phyloP scores from a whole-genome alignment of 1,140 invertebrate genomes.

The Drosophila kohkoa region DNA sequence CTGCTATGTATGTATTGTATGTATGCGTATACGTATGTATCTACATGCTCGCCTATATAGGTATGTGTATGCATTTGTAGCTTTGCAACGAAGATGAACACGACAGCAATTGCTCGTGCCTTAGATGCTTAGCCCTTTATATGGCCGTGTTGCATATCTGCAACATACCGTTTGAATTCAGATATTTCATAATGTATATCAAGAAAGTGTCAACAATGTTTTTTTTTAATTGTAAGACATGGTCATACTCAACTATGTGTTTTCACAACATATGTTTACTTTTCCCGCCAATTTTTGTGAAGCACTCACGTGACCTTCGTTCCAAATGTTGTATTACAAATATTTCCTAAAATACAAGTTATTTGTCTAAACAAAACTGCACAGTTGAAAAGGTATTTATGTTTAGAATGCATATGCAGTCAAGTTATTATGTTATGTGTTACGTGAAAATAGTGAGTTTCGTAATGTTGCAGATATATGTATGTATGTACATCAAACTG shows the following conservation, averaged over 20 bases:
- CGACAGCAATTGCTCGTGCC: too few relatives aligned
- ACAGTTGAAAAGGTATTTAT: not conserved
- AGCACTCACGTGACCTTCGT: not conserved
- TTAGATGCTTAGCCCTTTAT: not conserved
- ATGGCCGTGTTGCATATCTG: not conserved
- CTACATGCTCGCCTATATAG: too few relatives aligned
- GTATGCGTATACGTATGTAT: too few relatives aligned
- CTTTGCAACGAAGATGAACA: too few relatives aligned
- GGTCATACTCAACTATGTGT: conserved; percentile 4
- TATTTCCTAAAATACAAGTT: conserved; percentile 1
- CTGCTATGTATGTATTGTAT: too few relatives aligned
- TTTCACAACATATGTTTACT: conserved; percentile 6
- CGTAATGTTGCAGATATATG: too few relatives aligned
- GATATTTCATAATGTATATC: not conserved
- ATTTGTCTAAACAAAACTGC: not conserved
- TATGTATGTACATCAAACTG: too few relatives aligned
- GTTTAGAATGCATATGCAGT: too few relatives aligned
- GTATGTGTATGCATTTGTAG: too few relatives aligned
- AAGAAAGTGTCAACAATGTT: not conserved
- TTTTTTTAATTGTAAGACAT: not conserved
- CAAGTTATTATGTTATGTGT: too few relatives aligned
- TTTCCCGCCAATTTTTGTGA: conserved; percentile 9
- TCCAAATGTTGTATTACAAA: not conserved
- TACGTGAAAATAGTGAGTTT: too few relatives aligned
- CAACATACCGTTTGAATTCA: not conserved